Percentiles rank a stretch among this genome's conserved stretches.
These are phyloP conservation scores for Labeo catla DNA, from an alignment of 2,113 vertebrate genomes.

Conservation along the genomic window DNA sequence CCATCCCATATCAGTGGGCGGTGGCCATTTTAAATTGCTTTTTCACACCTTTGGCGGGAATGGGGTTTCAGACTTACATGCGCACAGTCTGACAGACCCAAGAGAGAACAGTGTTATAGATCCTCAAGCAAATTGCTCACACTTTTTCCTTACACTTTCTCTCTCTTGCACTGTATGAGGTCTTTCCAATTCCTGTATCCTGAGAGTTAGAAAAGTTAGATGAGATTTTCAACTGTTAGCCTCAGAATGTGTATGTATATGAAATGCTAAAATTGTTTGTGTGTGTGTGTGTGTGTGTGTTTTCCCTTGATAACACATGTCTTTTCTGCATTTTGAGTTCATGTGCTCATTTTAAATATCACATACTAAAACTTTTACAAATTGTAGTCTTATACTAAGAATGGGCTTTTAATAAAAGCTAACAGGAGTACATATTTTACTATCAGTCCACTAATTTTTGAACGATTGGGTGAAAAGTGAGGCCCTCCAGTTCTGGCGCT, in stretches of 20 bases:
- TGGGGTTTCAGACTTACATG: slow-evolving; percentile 27
- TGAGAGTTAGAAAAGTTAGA: slow-evolving; percentile 17
- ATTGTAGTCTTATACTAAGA: neutral
- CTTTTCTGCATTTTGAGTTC: neutral
- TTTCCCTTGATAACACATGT: neutral
- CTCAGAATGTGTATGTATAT: neutral
- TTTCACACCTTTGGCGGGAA: slow-evolving; percentile 45
- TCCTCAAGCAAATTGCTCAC: slow-evolving; percentile 7
- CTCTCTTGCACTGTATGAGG: neutral
- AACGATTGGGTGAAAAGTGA: neutral
- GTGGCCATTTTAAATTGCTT: slow-evolving; percentile 44
- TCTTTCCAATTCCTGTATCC: neutral
- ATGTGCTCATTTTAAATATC: neutral
- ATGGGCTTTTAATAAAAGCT: slow-evolving; percentile 5
- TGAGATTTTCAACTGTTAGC: neutral
- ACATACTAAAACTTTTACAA: neutral
- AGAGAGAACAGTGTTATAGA: neutral
- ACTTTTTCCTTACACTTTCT: slow-evolving; percentile 28
- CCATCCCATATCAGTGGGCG: slow-evolving; percentile 38
- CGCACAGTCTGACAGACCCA: neutral
- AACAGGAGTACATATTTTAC: neutral
- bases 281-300: too few relatives aligned
- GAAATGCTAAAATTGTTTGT: neutral
- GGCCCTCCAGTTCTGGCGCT: neutral
- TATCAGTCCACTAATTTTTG: neutral